Conservation (phyloP, 2,797 vertebrate species). For the Megalops cyprinoides region DNA sequence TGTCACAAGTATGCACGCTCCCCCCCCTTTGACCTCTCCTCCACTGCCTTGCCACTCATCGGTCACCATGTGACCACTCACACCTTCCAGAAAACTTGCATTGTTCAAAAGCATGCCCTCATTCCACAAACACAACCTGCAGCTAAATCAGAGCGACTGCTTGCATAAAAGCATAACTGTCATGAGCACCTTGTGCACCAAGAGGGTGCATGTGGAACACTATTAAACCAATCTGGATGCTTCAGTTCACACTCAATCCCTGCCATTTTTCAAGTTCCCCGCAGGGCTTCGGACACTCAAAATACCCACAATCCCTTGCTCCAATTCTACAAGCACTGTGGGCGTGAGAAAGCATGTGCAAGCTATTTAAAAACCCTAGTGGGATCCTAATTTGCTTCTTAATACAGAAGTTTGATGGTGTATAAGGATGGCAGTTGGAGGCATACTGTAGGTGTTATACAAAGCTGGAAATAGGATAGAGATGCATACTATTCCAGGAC, state of each 20-base stretch:
- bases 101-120: background rate
- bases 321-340: constrained; percentile 39
- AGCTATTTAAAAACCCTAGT: constrained; percentile 43
- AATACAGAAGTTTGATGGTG: constrained; percentile 33
- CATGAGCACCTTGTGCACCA: background rate
- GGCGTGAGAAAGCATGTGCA: constrained; percentile 41
- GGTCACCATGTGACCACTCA: background rate
- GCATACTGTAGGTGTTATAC: constrained; percentile 41
- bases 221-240: background rate
- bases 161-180: background rate
- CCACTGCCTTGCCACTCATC: background rate
- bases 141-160: background rate
- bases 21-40: background rate
- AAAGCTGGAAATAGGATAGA: constrained; percentile 47
- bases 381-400: constrained; percentile 4
- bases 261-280: background rate
- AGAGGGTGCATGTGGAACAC: too few relatives aligned
- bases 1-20: too few relatives aligned
- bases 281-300: constrained; percentile 16
- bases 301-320: constrained; percentile 31
- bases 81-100: background rate
- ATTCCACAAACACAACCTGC: background rate
- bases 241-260: background rate
- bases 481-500: constrained; percentile 28
- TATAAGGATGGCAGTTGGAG: constrained; percentile 25